Percentiles rank a stretch among this genome's conserved stretches.
Evolutionary conservation across 2,113 vertebrate genomes (phyloP).

Genomic region (Otis tarda): DNA sequence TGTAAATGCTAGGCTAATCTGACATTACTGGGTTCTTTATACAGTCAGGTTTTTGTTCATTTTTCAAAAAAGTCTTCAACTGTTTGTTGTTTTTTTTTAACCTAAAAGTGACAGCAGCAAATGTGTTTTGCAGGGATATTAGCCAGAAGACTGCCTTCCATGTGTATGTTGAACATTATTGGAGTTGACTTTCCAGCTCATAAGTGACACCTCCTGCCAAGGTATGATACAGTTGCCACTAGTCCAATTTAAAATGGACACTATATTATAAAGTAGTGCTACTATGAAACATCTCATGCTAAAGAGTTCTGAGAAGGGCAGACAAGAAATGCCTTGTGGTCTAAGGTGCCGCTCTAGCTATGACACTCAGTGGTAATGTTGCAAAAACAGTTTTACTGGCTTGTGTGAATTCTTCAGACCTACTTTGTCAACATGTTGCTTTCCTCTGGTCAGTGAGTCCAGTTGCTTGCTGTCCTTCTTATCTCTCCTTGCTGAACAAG

Average conservation of each 20-base stretch:
- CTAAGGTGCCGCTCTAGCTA: neutral
- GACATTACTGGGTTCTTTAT: neutral
- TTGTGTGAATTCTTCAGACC: neutral
- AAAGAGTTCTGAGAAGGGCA: neutral
- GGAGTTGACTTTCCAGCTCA: neutral
- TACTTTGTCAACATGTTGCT: slow-evolving; percentile 1
- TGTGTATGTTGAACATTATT: neutral
- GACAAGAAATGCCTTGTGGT: neutral
- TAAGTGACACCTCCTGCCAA: neutral
- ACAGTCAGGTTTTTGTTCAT: neutral
- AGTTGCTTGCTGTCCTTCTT: neutral
- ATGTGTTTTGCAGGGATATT: neutral
- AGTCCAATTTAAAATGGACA: neutral
- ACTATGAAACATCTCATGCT: neutral
- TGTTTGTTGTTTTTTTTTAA: neutral
- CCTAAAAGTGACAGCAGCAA: neutral
- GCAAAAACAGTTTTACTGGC: neutral
- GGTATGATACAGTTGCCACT: neutral
- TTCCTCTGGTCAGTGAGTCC: neutral
- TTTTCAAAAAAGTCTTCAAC: neutral
- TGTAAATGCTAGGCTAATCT: neutral
- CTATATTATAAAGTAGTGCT: neutral
- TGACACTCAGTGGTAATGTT: neutral
- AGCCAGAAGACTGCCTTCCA: neutral
- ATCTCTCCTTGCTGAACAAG: neutral